Base-by-base conservation (phyloP, 2,888 invertebrate genomes). In the Magallana nippona region DNA sequence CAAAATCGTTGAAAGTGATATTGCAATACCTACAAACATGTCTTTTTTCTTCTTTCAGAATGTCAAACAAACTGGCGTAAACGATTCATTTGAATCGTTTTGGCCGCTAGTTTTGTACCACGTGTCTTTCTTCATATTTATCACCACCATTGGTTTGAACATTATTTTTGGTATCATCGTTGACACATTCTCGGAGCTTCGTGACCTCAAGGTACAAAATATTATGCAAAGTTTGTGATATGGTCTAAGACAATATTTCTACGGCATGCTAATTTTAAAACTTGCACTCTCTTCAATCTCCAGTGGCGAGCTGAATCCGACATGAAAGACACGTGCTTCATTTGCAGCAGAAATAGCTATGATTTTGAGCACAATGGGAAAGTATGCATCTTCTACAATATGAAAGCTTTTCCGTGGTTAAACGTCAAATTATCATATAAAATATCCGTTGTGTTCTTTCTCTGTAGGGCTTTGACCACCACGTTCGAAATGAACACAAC, bases 151-250 rank as follows among this genome's bases (percentile, higher is more conserved):
- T 85, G 94, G 94, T 79, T 92, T 94, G 81, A 94, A 94, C 92
- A 94, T 94, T 88, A 94, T 94, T 89, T 94, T 94, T 87, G 94
- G 94, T 91, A 94, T 94, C 91, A 94, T 94, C 84, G 94, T 94
- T 11, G 94, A 94, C 89, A 94, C 94, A 5, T 94, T 94, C 91
- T 94, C 94, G 1, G 94, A 94, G 88, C 92, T 94, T 77, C 89
- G 94, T 88, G 94, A 94, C 87, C 89, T 93, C 44, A 94, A 94
- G 93, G 94, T 94, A 85, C 83, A 13, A 11, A 22, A 22, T 15
- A 22, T n/a, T 58, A 27, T 10, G 1, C 8, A 55, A 3, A 3
- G 0, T 32, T 13, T 1, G 13, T 32, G 2, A 44, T n/a, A n/a
- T 78, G 44, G 13, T 27, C n/a, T 55, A 44, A 11, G 15, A 27